phyloP scores from a whole-genome alignment of 2,888 invertebrate species.

The Hydraecia micacea region DNA sequence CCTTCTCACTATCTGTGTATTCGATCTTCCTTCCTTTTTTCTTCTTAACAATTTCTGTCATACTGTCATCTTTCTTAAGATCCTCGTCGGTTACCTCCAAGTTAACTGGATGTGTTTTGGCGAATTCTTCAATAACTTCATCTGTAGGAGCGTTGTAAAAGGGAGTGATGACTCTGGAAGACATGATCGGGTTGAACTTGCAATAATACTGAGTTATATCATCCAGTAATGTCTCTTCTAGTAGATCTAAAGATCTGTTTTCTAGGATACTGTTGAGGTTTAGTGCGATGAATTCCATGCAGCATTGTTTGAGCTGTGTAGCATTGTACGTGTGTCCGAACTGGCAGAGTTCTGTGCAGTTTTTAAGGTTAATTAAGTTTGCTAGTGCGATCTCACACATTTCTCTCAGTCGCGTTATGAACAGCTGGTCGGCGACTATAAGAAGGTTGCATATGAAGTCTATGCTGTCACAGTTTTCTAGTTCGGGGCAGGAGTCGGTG shows the following conservation, averaged over 20 bases:
- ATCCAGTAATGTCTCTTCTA: conserved; percentile 91
- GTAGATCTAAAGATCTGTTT: conserved; percentile 91
- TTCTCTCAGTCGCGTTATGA: conserved; percentile 93
- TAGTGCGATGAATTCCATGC: conserved; percentile 94
- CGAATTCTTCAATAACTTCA: conserved; percentile 87
- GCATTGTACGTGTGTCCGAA: conserved; percentile 95
- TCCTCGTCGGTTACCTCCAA: conserved; percentile 88
- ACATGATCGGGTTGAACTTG: conserved; percentile 90
- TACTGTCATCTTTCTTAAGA: conserved; percentile 84
- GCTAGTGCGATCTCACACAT: conserved; percentile 93
- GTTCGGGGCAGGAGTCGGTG: conserved; percentile 91
- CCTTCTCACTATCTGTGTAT: conserved; percentile 86
- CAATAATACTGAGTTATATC: conserved; percentile 93
- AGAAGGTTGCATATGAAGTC: conserved; percentile 94
- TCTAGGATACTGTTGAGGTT: conserved; percentile 94
- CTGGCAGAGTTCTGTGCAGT: conserved; percentile 94
- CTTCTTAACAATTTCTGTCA: conserved; percentile 79
- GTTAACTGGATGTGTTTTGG: conserved; percentile 83
- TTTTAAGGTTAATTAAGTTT: conserved; percentile 92
- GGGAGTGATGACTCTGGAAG: conserved; percentile 92
- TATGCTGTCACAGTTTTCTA: conserved; percentile 91
- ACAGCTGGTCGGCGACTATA: conserved; percentile 94
- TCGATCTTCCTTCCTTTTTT: conserved; percentile 87
- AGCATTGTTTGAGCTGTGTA: conserved; percentile 92
- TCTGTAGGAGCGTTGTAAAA: conserved; percentile 91